Percentiles rank a stretch among this genome's conserved stretches.
These are phyloP conservation scores for Leucania comma DNA, from an alignment of 2,888 invertebrate genomes.

Conservation along the genomic window DNA sequence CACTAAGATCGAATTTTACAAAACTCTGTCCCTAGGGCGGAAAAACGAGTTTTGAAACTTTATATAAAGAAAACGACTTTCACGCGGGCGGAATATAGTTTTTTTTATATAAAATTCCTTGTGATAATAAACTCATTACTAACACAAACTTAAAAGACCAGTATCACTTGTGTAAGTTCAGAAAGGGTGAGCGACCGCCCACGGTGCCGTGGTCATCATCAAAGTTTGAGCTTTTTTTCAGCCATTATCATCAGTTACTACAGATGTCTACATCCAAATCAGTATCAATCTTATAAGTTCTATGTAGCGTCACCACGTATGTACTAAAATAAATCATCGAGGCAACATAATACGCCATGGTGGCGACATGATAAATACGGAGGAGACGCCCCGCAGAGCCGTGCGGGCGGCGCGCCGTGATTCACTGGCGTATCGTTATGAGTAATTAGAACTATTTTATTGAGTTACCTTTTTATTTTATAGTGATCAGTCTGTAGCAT, in stretches of 20 bases:
- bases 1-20: too few species aligned
- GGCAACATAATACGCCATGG: slow-evolving; percentile 51
- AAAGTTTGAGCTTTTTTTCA: not conserved
- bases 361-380: slow-evolving; percentile 54
- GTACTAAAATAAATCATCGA: slow-evolving; percentile 47
- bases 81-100: too few species aligned
- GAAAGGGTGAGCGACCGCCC: too few species aligned
- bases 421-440: slow-evolving; percentile 53
- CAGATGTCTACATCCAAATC: not conserved
- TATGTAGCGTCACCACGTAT: not conserved
- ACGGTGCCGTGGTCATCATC: too few species aligned
- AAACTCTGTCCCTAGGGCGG: too few species aligned
- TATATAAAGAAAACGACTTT: too few species aligned
- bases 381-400: slow-evolving; percentile 64
- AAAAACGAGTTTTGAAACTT: too few species aligned
- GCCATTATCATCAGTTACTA: not conserved
- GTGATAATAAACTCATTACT: too few species aligned
- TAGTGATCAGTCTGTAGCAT: not conserved
- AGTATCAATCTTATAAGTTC: not conserved
- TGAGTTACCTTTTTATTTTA: slow-evolving; percentile 29
- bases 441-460: slow-evolving; percentile 69
- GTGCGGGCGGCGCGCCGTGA: slow-evolving; percentile 63
- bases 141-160: too few species aligned
- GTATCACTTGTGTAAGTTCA: too few species aligned
- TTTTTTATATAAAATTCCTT: too few species aligned